Conservation (phyloP, 2,113 vertebrate genomes). For the Lathamus discolor region DNA sequence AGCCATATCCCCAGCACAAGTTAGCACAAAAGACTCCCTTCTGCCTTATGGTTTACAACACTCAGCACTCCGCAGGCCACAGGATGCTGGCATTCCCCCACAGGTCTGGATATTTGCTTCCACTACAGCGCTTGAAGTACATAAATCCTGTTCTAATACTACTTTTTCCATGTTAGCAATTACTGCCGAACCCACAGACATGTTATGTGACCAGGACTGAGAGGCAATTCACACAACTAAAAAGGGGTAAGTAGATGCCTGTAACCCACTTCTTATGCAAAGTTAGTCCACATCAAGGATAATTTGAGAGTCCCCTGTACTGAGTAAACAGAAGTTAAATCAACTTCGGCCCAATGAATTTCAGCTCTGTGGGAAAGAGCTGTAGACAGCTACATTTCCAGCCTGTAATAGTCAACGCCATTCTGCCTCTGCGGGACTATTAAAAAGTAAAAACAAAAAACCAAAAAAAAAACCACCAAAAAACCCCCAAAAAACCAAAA, state of each 20-base stretch:
- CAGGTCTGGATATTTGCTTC: neutral
- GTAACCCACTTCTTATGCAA: neutral
- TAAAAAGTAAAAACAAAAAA: neutral
- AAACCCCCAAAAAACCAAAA: neutral
- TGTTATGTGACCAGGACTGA: neutral
- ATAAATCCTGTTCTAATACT: neutral
- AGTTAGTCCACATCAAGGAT: neutral
- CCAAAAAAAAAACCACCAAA: too few species aligned
- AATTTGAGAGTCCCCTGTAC: neutral
- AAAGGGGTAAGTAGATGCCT: neutral
- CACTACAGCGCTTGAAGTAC: neutral
- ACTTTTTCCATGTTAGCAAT: neutral
- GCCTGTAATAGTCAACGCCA: neutral
- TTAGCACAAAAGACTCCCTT: neutral
- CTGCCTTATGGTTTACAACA: neutral
- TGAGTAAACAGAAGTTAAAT: slow-evolving; percentile 17
- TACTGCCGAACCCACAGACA: neutral
- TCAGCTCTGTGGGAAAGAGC: neutral
- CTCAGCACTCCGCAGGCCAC: neutral
- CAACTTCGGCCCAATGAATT: neutral
- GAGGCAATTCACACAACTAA: neutral
- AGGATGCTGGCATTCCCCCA: neutral
- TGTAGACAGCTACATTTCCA: neutral
- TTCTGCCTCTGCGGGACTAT: neutral
- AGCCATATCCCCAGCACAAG: neutral